These are phyloP conservation scores for Calidris pugnax DNA, from an alignment of 2,113 vertebrate species.

Conservation along the genomic window DNA sequence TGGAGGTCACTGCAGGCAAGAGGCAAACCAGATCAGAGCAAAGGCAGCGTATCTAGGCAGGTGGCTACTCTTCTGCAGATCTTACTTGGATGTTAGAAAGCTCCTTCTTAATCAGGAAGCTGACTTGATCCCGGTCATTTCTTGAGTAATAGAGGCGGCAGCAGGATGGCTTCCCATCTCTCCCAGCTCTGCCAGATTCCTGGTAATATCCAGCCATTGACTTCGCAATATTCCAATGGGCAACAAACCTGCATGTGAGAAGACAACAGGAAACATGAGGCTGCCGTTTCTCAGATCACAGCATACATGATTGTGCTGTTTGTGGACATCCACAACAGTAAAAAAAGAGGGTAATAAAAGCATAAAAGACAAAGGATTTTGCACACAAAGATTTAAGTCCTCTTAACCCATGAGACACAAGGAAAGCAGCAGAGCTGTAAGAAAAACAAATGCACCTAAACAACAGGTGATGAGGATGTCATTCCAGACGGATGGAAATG, in stretches of 20 bases:
- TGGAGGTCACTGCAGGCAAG: neutral
- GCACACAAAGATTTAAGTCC: neutral
- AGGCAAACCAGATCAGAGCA: neutral
- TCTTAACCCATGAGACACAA: neutral
- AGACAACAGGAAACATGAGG: neutral
- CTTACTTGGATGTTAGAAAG: conserved; percentile 82
- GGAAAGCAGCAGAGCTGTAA: neutral
- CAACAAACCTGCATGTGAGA: conserved; percentile 85
- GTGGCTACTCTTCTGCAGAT: neutral
- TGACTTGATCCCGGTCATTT: conserved; percentile 86
- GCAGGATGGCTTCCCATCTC: conserved; percentile 89
- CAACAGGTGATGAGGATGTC: neutral
- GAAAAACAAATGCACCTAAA: neutral
- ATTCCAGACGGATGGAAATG: neutral
- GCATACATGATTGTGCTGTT: neutral
- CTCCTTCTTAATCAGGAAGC: conserved; percentile 92
- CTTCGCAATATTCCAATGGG: conserved; percentile 97
- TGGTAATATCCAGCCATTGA: conserved; percentile 98
- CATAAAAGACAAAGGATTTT: neutral
- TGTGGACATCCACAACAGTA: neutral
- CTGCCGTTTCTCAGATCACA: neutral
- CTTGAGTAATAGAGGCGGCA: conserved; percentile 94
- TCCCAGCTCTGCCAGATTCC: conserved; percentile 93
- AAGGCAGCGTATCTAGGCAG: neutral
- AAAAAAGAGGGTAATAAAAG: neutral